phyloP scores from a whole-genome alignment of 2,797 vertebrate genomes.

The Channa striata region DNA sequence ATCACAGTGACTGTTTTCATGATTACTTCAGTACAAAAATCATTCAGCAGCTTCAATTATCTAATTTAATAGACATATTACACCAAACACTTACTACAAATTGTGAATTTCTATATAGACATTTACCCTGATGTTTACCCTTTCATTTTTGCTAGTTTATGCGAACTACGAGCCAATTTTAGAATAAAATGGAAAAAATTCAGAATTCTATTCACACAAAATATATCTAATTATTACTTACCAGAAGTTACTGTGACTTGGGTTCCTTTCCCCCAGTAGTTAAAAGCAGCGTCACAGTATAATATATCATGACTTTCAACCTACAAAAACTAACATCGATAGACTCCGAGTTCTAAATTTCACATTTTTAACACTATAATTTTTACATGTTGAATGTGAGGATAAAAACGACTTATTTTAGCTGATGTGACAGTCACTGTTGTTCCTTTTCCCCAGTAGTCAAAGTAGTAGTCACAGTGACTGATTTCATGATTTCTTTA shows the following conservation, averaged over 20 bases:
- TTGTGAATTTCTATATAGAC: no score
- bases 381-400: neutral
- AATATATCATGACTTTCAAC: neutral
- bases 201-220: no score
- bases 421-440: constrained; percentile 78
- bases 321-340: constrained; percentile 46
- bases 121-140: constrained; percentile 12
- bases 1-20: neutral
- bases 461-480: constrained; percentile 42
- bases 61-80: no score
- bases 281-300: constrained; percentile 66
- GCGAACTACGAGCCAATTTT: no score
- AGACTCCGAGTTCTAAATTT: neutral
- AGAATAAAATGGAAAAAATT: no score
- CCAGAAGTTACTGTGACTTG: no score
- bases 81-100: constrained; percentile 68
- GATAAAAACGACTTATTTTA: constrained; percentile 59
- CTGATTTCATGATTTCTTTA: constrained; percentile 9
- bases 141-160: no score
- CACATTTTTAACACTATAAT: neutral
- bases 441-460: constrained; percentile 76
- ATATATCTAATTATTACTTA: no score
- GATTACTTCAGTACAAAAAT: no score
- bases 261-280: constrained; percentile 78
- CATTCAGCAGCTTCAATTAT: no score